Percentiles rank a stretch among this genome's conserved stretches.
Conservation (phyloP, 2,113 vertebrate species). For the Oncorhynchus keta region DNA sequence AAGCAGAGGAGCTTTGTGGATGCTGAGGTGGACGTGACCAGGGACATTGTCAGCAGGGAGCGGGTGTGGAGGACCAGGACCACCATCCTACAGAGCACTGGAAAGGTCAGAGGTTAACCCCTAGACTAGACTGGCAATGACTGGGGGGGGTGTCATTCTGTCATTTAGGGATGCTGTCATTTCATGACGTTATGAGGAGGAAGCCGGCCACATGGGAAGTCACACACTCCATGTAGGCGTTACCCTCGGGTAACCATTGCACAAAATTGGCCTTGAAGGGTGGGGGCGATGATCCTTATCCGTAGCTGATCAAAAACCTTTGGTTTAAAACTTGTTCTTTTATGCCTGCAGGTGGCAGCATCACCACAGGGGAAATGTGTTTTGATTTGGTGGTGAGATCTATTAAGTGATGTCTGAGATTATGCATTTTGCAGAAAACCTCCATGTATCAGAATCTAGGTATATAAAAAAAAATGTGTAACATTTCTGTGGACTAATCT, state of each 20-base stretch:
- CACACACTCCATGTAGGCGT: no score
- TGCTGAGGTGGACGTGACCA: constrained; percentile 94
- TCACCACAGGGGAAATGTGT: constrained; percentile 29
- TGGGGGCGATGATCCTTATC: no score
- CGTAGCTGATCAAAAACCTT: neutral
- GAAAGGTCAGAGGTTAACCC: constrained; percentile 80
- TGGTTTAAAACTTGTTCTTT: neutral
- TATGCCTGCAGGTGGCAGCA: constrained; percentile 74
- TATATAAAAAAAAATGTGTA: no score
- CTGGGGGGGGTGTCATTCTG: neutral
- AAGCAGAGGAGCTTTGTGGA: constrained; percentile 99
- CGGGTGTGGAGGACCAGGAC: constrained; percentile 96
- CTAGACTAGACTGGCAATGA: neutral
- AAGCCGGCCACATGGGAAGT: no score
- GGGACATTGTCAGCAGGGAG: constrained; percentile 97
- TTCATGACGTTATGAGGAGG: no score
- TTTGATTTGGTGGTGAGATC: neutral
- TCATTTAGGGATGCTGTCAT: no score
- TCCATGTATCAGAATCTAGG: no score
- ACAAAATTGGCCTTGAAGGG: no score
- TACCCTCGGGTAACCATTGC: no score
- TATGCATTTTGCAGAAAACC: no score
- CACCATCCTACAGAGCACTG: constrained; percentile 96
- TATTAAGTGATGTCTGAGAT: no score
- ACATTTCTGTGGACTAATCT: no score